Percentiles rank a stretch among this genome's conserved stretches.
These are phyloP conservation scores for Busseola fusca DNA, from an alignment of 2,888 invertebrate species.

Conservation along the genomic window DNA sequence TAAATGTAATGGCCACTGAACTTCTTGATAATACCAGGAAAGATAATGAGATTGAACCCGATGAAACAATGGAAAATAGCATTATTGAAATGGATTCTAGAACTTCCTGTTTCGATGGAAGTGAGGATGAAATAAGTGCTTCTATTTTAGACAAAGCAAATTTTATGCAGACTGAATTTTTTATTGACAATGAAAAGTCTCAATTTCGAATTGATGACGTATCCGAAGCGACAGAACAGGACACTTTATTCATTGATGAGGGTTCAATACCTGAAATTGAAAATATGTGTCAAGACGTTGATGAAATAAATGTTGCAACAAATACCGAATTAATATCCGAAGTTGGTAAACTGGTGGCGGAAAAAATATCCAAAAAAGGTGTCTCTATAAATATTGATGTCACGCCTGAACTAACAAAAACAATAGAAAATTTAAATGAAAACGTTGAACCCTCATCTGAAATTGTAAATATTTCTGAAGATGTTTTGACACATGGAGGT, in stretches of 20 bases:
- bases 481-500: background rate
- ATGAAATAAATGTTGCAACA: background rate
- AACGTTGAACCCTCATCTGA: background rate
- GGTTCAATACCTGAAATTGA: conserved; percentile 13
- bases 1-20: conserved; percentile 2
- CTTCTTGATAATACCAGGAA: background rate
- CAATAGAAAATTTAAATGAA: background rate
- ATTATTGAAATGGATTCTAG: conserved; percentile 26
- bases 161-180: conserved; percentile 43
- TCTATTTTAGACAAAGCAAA: conserved; percentile 23
- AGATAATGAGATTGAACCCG: background rate
- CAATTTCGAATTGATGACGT: conserved; percentile 14
- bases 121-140: conserved; percentile 23
- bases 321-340: conserved; percentile 14
- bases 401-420: background rate
- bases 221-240: background rate
- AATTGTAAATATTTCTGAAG: conserved; percentile 6
- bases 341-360: background rate
- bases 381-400: background rate
- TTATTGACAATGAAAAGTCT: conserved; percentile 35
- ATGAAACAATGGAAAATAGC: conserved; percentile 12
- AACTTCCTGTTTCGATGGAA: conserved; percentile 15
- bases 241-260: conserved; percentile 1
- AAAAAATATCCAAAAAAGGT: background rate
- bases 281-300: background rate